Base-by-base conservation (phyloP, 2,888 invertebrate genomes). In the Tetanocera ferruginea region DNA sequence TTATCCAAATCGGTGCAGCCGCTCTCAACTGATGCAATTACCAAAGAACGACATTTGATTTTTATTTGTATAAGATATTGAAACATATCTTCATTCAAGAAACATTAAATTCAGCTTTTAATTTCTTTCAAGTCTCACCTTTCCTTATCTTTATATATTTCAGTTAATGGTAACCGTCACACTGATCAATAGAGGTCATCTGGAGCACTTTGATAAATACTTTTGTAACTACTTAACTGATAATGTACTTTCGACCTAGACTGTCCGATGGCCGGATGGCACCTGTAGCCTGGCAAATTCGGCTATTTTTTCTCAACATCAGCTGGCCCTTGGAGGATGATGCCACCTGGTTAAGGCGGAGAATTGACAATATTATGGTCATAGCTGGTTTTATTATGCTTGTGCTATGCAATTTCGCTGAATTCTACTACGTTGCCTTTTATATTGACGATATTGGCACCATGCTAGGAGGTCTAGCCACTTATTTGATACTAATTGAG, bases 401-500 rank as follows among this genome's bases (percentile, higher is more conserved):
- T 28, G 19, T 75, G 17, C 52, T 80, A 31, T 62, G 70, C 8
- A 69, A 81, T 62, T 80, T 80, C 31, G 82, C 81, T 17, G 77
- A 82, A 57, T 31, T 80, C n/a, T 31, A 69, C 17, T 83, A 76
- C 28, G 74, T 83, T 5, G 25, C 80, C 0, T 74, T 76, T 9
- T 80, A 82, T 19, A 66, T 77, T 0, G 71, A 76, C 28, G 78
- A 84, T 28, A 81, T 83, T 5, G 81, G 78, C 17, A 31, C 79
- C 6, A 67, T 76, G 6, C 72, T 81, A 25, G 79, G 79, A 2
- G 80, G 76, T 4, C 62, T 80, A 76, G 80, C 80, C 11, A 76
- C 80, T 8, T 78, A 75, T 28, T 52, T 84, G 28, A 80, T 83
- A 51, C 52, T 84, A 1, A 70, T 80, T 8, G 84, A 84, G 49